Conservation (phyloP, 1,140 invertebrate genomes). For the Heliothis virescens region DNA sequence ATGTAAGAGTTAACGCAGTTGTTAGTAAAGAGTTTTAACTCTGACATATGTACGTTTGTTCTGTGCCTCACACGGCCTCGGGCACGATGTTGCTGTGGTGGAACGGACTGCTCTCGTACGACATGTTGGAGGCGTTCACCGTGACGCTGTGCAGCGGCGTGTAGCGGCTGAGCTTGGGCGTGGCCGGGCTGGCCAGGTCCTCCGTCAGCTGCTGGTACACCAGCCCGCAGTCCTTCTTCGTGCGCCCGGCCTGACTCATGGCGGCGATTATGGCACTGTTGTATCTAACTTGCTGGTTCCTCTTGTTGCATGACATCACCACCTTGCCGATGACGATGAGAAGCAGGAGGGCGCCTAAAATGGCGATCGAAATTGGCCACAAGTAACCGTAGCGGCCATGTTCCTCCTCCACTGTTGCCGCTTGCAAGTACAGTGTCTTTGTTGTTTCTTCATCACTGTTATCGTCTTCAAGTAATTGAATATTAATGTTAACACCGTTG, state of each 20-base stretch:
- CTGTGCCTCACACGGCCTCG: constrained; percentile 86
- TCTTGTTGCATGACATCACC: constrained; percentile 82
- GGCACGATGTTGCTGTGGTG: constrained; percentile 89
- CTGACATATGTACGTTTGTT: constrained; percentile 62
- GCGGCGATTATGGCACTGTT: constrained; percentile 85
- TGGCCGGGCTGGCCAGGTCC: constrained; percentile 86
- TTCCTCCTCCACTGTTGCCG: constrained; percentile 66
- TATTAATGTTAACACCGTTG: constrained; percentile 79
- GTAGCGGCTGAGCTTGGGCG: constrained; percentile 87
- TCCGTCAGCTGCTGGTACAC: constrained; percentile 88
- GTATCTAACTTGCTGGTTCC: constrained; percentile 85
- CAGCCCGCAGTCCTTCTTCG: constrained; percentile 85
- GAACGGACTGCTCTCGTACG: constrained; percentile 88
- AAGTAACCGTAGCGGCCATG: constrained; percentile 84
- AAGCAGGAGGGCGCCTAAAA: constrained; percentile 81
- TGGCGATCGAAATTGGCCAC: constrained; percentile 82
- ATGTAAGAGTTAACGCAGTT: constrained; percentile 80
- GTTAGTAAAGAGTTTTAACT: constrained; percentile 75
- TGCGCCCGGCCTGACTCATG: constrained; percentile 77
- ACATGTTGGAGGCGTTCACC: constrained; percentile 86
- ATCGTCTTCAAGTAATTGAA: constrained; percentile 77
- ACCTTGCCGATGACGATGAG: constrained; percentile 85
- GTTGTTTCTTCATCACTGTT: constrained; percentile 73
- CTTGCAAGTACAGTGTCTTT: constrained; percentile 76
- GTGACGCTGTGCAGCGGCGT: constrained; percentile 84